Evolutionary conservation across 2,797 vertebrate species (phyloP).

Genomic region (Pristis pectinata): DNA sequence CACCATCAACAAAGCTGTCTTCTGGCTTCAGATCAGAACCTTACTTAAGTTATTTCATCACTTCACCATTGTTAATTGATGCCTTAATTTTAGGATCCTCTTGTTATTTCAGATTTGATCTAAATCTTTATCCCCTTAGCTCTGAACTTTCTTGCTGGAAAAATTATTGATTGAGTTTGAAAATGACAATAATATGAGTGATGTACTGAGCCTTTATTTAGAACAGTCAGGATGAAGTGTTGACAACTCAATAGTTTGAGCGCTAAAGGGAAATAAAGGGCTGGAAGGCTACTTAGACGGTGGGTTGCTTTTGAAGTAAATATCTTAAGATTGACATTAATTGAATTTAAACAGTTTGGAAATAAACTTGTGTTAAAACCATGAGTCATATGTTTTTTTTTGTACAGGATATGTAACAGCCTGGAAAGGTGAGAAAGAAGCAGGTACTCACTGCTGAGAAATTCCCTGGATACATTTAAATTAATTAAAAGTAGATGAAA

Average conservation of each 20-base stretch:
- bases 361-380: conserved; percentile 25
- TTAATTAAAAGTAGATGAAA: conserved; percentile 25
- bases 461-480: conserved; percentile 17
- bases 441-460: conserved; percentile 30
- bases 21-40: not conserved
- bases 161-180: conserved; percentile 6
- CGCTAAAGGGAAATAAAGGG: conserved; percentile 11
- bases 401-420: not conserved
- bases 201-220: not conserved
- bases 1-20: not conserved
- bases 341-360: conserved; percentile 31
- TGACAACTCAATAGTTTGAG: conserved; percentile 22
- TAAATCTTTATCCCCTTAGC: not conserved
- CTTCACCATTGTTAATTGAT: not conserved
- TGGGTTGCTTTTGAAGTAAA: conserved; percentile 20
- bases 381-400: conserved; percentile 24
- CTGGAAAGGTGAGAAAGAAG: conserved; percentile 22
- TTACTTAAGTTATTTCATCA: not conserved
- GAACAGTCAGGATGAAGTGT: not conserved
- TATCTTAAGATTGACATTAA: conserved; percentile 31
- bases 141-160: not conserved
- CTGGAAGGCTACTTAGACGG: conserved; percentile 22
- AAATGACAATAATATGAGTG: not conserved
- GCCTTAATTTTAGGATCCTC: not conserved
- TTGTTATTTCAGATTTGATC: not conserved